phyloP scores from a whole-genome alignment of 2,888 invertebrate species.

The Drosophila merina region DNA sequence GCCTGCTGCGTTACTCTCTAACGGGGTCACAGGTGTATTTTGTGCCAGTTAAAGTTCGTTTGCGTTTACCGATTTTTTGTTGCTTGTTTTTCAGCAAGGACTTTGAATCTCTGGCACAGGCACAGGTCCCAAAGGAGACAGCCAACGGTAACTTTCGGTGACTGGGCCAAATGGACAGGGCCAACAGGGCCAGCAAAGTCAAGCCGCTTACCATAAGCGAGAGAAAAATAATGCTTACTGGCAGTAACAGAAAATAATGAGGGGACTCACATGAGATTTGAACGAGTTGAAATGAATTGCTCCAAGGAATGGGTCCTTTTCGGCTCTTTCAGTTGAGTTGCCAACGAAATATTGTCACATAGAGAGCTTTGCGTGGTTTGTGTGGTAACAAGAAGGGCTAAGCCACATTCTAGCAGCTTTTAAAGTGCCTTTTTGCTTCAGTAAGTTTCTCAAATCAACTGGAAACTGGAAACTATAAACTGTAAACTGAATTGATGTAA shows the following conservation, averaged over 20 bases:
- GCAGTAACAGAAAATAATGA: slow-evolving; percentile 41
- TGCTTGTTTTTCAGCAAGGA: slow-evolving; percentile 2
- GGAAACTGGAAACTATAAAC: neutral
- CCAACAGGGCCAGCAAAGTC: slow-evolving; percentile 19
- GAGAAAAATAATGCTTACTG: slow-evolving; percentile 41
- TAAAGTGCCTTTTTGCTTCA: neutral
- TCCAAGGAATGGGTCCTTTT: slow-evolving; percentile 1
- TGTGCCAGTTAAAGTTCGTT: slow-evolving; percentile 69
- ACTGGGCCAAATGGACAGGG: slow-evolving; percentile 36
- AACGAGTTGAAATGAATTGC: slow-evolving; percentile 40
- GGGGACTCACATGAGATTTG: slow-evolving; percentile 43
- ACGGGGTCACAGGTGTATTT: slow-evolving; percentile 70
- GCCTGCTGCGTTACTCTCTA: slow-evolving; percentile 34
- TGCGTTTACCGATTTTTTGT: slow-evolving; percentile 14
- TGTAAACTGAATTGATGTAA: neutral
- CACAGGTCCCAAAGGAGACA: slow-evolving; percentile 29
- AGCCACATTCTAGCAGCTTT: slow-evolving; percentile 6
- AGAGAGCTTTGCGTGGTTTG: slow-evolving; percentile 12
- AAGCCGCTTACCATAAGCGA: slow-evolving; percentile 45
- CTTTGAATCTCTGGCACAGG: slow-evolving; percentile 13
- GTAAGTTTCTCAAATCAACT: neutral
- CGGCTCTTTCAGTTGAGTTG: slow-evolving; percentile 6
- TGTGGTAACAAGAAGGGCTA: slow-evolving; percentile 7
- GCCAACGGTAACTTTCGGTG: slow-evolving; percentile 16
- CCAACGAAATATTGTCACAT: slow-evolving; percentile 17